Conservation (phyloP, 2,888 invertebrate genomes). For the Tridacna crocea region DNA sequence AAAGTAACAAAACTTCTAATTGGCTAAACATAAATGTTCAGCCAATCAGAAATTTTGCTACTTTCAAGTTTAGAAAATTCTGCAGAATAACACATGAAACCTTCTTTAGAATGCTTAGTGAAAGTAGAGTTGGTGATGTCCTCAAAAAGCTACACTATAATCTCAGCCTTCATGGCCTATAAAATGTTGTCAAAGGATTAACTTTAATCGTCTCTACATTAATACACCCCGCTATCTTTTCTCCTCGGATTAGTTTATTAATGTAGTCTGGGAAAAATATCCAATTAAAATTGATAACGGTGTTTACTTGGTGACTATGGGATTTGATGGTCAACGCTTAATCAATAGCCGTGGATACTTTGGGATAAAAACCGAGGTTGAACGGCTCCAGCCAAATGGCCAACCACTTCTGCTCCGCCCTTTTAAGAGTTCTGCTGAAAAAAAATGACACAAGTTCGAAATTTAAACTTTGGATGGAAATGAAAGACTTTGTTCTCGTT, state of each 20-base stretch:
- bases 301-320: constrained; percentile 44
- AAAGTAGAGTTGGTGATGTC: too few species aligned
- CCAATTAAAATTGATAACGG: constrained; percentile 53
- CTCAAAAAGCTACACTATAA: too few species aligned
- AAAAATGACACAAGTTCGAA: too few species aligned
- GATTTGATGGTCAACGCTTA: constrained; percentile 46
- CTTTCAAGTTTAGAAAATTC: too few species aligned
- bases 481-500: too few species aligned
- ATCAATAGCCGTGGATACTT: constrained; percentile 35
- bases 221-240: constrained; percentile 20
- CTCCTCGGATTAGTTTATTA: constrained; percentile 26
- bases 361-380: constrained; percentile 39
- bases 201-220: constrained; percentile 22
- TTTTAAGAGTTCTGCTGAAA: not conserved
- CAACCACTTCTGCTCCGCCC: not conserved
- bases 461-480: too few species aligned
- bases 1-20: too few species aligned
- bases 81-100: too few species aligned
- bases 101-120: too few species aligned
- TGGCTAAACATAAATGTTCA: too few species aligned
- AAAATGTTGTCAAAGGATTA: constrained; percentile 26
- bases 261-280: constrained; percentile 24
- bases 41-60: too few species aligned
- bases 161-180: constrained; percentile 14
- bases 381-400: constrained; percentile 37